These are phyloP conservation scores for Vesta saturnalis DNA, from an alignment of 2,888 invertebrate genomes.

Conservation along the genomic window DNA sequence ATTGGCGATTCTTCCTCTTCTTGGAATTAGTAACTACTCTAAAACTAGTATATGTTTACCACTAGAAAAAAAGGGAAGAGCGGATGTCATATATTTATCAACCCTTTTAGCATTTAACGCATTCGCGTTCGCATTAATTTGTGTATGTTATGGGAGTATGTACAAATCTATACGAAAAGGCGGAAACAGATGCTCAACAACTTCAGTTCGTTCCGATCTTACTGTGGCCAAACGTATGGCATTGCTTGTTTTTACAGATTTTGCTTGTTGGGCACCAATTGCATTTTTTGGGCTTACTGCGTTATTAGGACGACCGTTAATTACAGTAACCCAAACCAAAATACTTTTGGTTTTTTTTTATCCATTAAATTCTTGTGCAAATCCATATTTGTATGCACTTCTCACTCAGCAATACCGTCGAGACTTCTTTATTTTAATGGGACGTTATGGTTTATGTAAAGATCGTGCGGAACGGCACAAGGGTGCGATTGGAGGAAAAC, in stretches of 20 bases:
- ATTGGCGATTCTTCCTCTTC: slow-evolving; percentile 70
- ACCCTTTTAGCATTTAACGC: slow-evolving; percentile 69
- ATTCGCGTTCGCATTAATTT: slow-evolving; percentile 70
- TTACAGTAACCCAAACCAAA: slow-evolving; percentile 65
- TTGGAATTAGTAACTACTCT: slow-evolving; percentile 72
- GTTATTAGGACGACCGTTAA: slow-evolving; percentile 69
- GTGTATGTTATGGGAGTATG: slow-evolving; percentile 71
- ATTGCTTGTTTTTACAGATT: slow-evolving; percentile 72
- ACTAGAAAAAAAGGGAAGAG: slow-evolving; percentile 65
- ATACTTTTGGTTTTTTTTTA: slow-evolving; percentile 74
- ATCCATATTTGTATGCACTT: slow-evolving; percentile 75
- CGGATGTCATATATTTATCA: slow-evolving; percentile 67
- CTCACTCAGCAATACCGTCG: slow-evolving; percentile 72
- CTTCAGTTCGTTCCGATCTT: slow-evolving; percentile 61
- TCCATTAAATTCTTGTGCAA: slow-evolving; percentile 75
- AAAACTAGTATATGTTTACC: slow-evolving; percentile 76
- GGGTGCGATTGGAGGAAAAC: slow-evolving; percentile 61
- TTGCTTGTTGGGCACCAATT: slow-evolving; percentile 72
- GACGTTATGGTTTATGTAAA: slow-evolving; percentile 62
- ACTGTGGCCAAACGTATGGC: slow-evolving; percentile 74
- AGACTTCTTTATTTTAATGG: slow-evolving; percentile 67
- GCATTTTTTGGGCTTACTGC: slow-evolving; percentile 74
- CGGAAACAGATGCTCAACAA: slow-evolving; percentile 66
- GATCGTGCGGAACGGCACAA: slow-evolving; percentile 62
- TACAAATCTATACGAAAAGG: slow-evolving; percentile 67